These are phyloP conservation scores for Macropodus opercularis DNA, from an alignment of 2,797 vertebrate species.

Conservation along the genomic window DNA sequence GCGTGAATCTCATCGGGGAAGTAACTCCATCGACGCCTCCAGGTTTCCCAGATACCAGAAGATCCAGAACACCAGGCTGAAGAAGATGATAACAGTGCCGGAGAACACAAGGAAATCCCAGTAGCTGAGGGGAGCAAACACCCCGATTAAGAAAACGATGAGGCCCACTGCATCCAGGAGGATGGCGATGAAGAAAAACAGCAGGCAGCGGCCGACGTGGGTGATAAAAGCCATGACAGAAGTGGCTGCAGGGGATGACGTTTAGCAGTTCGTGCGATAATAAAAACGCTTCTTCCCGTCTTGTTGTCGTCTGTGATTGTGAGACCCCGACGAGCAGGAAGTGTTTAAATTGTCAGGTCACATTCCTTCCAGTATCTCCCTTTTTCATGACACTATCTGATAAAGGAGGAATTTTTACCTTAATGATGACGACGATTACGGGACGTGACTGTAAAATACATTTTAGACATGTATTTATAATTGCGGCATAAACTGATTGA, in stretches of 20 bases:
- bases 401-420: conserved; percentile 30
- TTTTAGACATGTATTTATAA: no score
- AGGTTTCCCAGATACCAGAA: conserved; percentile 87
- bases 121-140: conserved; percentile 71
- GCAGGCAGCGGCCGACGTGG: conserved; percentile 59
- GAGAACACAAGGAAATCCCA: conserved; percentile 86
- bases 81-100: conserved; percentile 78
- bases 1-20: conserved; percentile 16
- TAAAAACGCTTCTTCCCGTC: not conserved
- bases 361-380: conserved; percentile 61
- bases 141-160: conserved; percentile 78
- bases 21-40: conserved; percentile 62
- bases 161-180: conserved; percentile 76
- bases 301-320: conserved; percentile 1
- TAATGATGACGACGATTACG: conserved; percentile 10
- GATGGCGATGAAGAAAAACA: conserved; percentile 72
- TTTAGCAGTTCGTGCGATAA: not conserved
- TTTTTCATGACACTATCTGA: conserved; percentile 28
- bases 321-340: conserved; percentile 38
- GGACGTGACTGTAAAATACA: not conserved
- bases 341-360: conserved; percentile 28
- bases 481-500: conserved; percentile 5
- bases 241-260: not conserved
- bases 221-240: conserved; percentile 60
- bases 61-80: conserved; percentile 85